These are phyloP conservation scores for Galagoides demidoff DNA, from an alignment of 2,797 vertebrate genomes.

Conservation along the genomic window DNA sequence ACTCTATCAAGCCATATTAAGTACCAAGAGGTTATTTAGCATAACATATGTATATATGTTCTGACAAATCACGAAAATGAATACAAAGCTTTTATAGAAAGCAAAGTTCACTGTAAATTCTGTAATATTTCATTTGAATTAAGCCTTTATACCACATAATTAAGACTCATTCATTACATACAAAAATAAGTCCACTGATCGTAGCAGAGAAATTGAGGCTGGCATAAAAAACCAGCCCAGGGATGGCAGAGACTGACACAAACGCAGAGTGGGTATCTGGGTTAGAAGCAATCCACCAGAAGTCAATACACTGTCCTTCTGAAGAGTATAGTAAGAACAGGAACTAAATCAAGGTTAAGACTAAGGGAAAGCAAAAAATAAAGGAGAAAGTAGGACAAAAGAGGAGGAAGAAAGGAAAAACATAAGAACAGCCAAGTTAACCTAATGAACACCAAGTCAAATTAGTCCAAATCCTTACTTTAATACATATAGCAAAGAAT, in stretches of 20 bases:
- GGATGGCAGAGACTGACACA: background rate
- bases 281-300: background rate
- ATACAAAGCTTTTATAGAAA: background rate
- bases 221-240: background rate
- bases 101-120: slow-evolving; percentile 27
- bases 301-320: background rate
- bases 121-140: background rate
- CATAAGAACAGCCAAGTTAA: background rate
- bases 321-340: background rate
- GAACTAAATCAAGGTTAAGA: background rate
- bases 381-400: background rate
- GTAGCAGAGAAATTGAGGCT: background rate
- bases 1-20: background rate
- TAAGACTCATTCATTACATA: background rate
- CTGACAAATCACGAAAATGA: slow-evolving; percentile 15
- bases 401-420: background rate
- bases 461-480: slow-evolving; percentile 23
- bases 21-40: slow-evolving; percentile 29
- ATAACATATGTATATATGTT: background rate
- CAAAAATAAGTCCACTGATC: background rate
- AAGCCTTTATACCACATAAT: background rate
- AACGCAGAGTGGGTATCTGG: background rate
- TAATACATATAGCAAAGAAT: background rate
- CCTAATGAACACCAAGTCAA: background rate
- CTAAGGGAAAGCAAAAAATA: background rate